A percentile compares a stretch with the other conserved stretches of the same genome.
Conservation (phyloP, 2,888 invertebrate species). For the Malthinus seriepunctatus region DNA sequence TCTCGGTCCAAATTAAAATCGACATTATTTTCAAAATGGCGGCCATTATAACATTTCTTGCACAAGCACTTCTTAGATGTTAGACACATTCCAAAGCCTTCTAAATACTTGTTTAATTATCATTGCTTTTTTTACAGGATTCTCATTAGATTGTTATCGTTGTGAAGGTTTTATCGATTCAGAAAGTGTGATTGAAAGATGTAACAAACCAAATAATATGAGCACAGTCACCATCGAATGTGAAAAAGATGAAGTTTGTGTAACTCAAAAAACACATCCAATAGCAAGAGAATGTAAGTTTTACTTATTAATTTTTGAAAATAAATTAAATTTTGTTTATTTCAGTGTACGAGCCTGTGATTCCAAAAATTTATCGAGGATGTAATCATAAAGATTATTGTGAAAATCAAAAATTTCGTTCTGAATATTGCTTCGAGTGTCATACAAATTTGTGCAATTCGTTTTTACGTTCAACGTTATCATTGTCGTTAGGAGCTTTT, state of each 20-base stretch:
- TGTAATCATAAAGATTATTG: background rate
- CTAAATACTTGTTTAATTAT: no score
- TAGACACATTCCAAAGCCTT: no score
- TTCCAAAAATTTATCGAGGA: background rate
- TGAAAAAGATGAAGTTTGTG: background rate
- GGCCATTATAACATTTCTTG: no score
- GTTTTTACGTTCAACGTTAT: background rate
- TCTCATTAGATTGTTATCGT: background rate
- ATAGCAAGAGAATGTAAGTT: slow-evolving; percentile 4
- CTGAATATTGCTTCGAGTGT: slow-evolving; percentile 8
- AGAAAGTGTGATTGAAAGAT: background rate
- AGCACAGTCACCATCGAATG: background rate
- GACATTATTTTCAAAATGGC: no score
- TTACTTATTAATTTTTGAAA: no score
- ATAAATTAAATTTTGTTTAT: background rate
- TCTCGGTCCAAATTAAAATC: no score
- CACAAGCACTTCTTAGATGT: no score
- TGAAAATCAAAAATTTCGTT: slow-evolving; percentile 5
- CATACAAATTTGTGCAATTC: slow-evolving; percentile 9
- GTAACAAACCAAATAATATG: background rate
- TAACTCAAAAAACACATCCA: background rate
- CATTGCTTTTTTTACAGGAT: no score
- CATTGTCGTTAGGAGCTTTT: background rate
- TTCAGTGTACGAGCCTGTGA: slow-evolving; percentile 1
- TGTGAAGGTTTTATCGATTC: background rate